Conservation (phyloP, 2,797 vertebrate genomes). For the Phrynocephalus forsythii region DNA sequence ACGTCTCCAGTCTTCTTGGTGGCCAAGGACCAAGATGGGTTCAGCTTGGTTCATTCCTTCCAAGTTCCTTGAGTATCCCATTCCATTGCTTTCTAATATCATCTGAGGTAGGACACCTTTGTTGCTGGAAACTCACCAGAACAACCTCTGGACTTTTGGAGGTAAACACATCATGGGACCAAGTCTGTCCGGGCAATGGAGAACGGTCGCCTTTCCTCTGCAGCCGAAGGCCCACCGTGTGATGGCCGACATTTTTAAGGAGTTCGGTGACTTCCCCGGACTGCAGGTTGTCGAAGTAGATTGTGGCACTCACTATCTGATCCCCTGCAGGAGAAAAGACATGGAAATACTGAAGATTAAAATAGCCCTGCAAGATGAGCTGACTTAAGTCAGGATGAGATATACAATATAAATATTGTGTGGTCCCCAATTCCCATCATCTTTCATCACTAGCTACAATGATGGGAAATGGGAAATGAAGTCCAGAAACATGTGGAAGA, state of each 20-base stretch:
- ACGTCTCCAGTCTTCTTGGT: too few relatives aligned
- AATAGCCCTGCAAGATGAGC: neutral
- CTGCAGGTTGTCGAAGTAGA: conserved; percentile 94
- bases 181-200: conserved; percentile 80
- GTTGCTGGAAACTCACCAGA: conserved; percentile 80
- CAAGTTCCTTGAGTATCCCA: too few relatives aligned
- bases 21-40: too few relatives aligned
- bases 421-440: neutral
- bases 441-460: neutral
- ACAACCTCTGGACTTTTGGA: conserved; percentile 86
- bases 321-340: conserved; percentile 81
- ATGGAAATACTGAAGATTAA: neutral
- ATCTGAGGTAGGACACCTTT: neutral
- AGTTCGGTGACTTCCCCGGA: conserved; percentile 90
- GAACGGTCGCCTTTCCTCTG: conserved; percentile 91
- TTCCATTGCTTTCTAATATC: neutral
- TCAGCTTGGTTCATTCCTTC: neutral
- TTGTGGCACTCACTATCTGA: conserved; percentile 94
- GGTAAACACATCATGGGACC: conserved; percentile 56
- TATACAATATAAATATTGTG: neutral
- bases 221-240: conserved; percentile 92
- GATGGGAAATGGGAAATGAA: neutral
- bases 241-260: conserved; percentile 88
- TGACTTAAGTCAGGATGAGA: neutral
- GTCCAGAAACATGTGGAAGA: too few relatives aligned